phyloP scores from a whole-genome alignment of 2,888 invertebrate species.

The Rhimphoctona megacephalus region DNA sequence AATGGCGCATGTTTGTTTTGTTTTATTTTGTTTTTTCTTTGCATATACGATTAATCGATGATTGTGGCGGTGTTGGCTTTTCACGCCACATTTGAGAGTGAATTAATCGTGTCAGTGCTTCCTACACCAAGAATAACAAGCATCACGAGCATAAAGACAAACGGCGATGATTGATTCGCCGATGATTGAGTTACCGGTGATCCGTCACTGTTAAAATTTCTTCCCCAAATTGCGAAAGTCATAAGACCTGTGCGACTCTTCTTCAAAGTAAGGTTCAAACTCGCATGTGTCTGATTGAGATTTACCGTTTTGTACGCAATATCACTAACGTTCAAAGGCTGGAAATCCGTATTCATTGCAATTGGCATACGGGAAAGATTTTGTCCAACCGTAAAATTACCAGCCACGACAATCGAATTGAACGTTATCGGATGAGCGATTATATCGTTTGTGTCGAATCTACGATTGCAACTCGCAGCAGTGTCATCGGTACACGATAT shows the following conservation, averaged over 20 bases:
- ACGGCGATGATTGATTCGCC: conserved; percentile 45
- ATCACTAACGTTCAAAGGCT: conserved; percentile 69
- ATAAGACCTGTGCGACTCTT: conserved; percentile 72
- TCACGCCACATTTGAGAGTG: conserved; percentile 61
- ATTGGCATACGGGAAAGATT: conserved; percentile 70
- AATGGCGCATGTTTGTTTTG: conserved; percentile 30
- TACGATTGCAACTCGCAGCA: conserved; percentile 65
- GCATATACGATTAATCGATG: conserved; percentile 37
- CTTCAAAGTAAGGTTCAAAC: conserved; percentile 67
- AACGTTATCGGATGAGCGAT: conserved; percentile 73
- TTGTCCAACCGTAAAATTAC: conserved; percentile 61
- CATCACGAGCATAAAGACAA: conserved; percentile 62
- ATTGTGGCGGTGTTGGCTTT: conserved; percentile 8
- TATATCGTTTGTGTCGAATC: conserved; percentile 69
- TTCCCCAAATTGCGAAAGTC: conserved; percentile 76
- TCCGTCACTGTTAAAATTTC: conserved; percentile 74
- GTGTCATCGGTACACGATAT: conserved; percentile 72
- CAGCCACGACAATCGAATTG: conserved; percentile 71
- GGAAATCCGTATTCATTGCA: conserved; percentile 67
- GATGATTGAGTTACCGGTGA: conserved; percentile 63
- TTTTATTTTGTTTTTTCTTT: background rate
- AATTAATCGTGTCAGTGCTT: conserved; percentile 34
- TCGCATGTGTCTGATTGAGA: conserved; percentile 63
- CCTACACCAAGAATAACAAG: conserved; percentile 56
- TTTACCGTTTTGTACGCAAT: conserved; percentile 61